Conservation (phyloP, 2,797 vertebrate species). For the Rhinoraja longicauda region DNA sequence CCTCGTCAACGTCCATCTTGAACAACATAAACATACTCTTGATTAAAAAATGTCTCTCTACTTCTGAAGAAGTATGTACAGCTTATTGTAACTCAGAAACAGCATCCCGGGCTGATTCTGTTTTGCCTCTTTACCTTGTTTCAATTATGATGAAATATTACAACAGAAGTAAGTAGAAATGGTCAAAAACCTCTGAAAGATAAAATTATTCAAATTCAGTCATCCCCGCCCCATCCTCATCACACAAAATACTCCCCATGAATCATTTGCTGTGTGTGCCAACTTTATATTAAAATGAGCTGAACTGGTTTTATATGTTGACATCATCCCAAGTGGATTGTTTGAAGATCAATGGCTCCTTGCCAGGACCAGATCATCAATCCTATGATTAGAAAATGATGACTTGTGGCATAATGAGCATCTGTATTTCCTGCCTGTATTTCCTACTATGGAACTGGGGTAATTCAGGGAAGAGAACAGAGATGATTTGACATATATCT, state of each 20-base stretch:
- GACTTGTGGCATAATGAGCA: no score
- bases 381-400: neutral
- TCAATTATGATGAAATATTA: neutral
- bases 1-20: neutral
- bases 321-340: neutral
- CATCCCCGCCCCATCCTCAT: neutral
- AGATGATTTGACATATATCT: no score
- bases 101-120: neutral
- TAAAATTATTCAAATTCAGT: neutral
- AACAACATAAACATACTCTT: neutral
- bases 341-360: neutral
- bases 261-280: neutral
- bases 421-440: no score
- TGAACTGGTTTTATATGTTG: neutral
- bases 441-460: no score
- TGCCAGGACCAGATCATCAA: neutral
- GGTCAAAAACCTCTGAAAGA: neutral
- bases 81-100: neutral
- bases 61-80: neutral
- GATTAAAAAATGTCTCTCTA: neutral
- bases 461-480: no score
- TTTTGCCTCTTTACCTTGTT: neutral
- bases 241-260: neutral
- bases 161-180: neutral
- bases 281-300: neutral